A percentile compares a stretch with the other conserved stretches of the same genome.
Conservation (phyloP, 2,113 vertebrate genomes). For the Lepus americanus region DNA sequence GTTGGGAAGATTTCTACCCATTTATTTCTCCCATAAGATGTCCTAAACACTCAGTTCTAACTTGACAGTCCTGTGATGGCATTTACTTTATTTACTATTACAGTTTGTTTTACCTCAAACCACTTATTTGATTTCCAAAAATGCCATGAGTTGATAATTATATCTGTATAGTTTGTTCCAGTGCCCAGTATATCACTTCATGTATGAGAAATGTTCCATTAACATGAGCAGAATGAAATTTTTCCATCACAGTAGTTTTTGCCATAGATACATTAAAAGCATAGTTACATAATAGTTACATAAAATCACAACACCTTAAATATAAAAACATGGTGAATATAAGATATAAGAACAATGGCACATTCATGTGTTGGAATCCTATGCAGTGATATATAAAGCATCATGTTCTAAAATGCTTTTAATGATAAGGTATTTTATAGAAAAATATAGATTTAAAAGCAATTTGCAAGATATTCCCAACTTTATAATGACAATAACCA, state of each 20-base stretch:
- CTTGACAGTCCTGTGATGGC: neutral
- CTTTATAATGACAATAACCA: constrained; percentile 2
- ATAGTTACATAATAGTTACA: too few species aligned
- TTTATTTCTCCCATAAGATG: neutral
- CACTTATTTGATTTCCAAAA: neutral
- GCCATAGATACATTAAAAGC: neutral
- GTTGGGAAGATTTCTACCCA: neutral
- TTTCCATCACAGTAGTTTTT: neutral
- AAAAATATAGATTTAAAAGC: neutral
- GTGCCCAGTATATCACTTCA: neutral
- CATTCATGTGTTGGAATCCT: neutral
- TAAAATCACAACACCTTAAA: neutral
- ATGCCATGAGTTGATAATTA: neutral
- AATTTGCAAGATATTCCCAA: neutral
- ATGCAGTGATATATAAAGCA: neutral
- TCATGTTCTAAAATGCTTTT: neutral
- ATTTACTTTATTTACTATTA: neutral
- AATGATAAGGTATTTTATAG: neutral
- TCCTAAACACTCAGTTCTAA: neutral
- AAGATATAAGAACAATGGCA: neutral
- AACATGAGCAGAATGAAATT: neutral
- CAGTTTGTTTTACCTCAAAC: neutral
- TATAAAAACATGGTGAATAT: neutral
- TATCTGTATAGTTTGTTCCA: neutral
- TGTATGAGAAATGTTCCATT: neutral